A percentile compares a stretch with the other conserved stretches of the same genome.
phyloP scores from a whole-genome alignment of 1,140 invertebrate genomes.

The Cydia splendana region DNA sequence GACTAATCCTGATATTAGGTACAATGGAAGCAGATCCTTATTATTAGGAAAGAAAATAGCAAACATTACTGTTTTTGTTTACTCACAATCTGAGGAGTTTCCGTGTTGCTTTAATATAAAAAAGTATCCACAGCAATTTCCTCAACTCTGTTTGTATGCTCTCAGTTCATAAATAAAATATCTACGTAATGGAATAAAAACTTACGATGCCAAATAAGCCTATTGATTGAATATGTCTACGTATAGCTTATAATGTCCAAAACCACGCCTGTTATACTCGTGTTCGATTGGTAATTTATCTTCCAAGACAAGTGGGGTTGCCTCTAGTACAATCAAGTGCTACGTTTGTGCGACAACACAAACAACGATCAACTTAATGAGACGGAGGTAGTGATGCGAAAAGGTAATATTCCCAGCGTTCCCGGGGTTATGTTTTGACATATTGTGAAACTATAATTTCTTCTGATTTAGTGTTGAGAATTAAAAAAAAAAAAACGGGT shows the following conservation, averaged over 20 bases:
- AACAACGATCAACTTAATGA: constrained; percentile 19
- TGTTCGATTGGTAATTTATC: constrained; percentile 1
- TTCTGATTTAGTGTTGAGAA: too few species aligned
- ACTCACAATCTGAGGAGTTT: too few species aligned
- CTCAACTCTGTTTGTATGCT: neutral
- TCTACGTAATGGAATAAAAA: neutral
- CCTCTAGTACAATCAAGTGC: constrained; percentile 6
- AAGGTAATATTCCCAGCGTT: neutral
- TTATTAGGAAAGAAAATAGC: too few species aligned
- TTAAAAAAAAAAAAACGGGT: too few species aligned
- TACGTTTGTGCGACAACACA: constrained; percentile 11
- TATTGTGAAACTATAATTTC: neutral
- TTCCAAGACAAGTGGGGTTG: constrained; percentile 11
- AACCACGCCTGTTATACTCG: neutral
- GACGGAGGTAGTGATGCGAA: neutral
- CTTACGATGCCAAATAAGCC: neutral
- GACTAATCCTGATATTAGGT: too few species aligned
- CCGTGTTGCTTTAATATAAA: too few species aligned
- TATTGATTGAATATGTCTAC: neutral
- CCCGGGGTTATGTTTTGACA: neutral
- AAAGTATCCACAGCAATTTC: too few species aligned
- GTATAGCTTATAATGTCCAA: neutral
- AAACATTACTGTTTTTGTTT: too few species aligned
- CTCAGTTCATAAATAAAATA: neutral
- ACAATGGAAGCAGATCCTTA: too few species aligned